Percentiles rank a stretch among this genome's conserved stretches.
Evolutionary conservation across 2,113 vertebrate species (phyloP).

Genomic region (Meriones unguiculatus): DNA sequence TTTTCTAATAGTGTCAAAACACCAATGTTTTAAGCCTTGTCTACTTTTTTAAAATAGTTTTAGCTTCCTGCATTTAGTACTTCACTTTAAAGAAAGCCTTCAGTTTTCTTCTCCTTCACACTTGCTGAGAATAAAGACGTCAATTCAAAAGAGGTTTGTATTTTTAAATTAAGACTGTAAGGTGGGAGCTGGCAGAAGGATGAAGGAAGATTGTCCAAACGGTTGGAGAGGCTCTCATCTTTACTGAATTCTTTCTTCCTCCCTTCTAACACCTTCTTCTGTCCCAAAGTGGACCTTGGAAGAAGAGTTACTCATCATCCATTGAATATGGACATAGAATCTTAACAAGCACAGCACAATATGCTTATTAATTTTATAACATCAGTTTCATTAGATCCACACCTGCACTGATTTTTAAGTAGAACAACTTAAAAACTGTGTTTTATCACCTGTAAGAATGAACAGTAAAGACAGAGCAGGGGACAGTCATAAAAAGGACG

Average conservation of each 20-base stretch:
- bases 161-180: neutral
- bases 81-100: constrained; percentile 28
- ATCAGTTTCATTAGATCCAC: neutral
- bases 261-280: neutral
- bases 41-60: neutral
- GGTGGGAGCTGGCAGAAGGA: neutral
- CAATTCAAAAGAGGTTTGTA: neutral
- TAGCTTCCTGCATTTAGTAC: neutral
- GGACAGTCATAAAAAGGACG: neutral
- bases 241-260: neutral
- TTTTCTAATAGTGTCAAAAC: constrained; percentile 10
- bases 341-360: neutral
- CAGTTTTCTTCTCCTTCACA: neutral
- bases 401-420: neutral
- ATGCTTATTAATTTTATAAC: neutral
- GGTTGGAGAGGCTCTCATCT: neutral
- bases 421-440: neutral
- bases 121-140: neutral
- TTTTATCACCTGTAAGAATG: neutral
- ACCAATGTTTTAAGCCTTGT: neutral
- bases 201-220: neutral
- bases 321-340: neutral
- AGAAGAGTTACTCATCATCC: neutral
- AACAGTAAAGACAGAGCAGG: neutral
- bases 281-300: neutral